Base-by-base conservation (phyloP, 2,888 invertebrate genomes). In the Watsonalla binaria region DNA sequence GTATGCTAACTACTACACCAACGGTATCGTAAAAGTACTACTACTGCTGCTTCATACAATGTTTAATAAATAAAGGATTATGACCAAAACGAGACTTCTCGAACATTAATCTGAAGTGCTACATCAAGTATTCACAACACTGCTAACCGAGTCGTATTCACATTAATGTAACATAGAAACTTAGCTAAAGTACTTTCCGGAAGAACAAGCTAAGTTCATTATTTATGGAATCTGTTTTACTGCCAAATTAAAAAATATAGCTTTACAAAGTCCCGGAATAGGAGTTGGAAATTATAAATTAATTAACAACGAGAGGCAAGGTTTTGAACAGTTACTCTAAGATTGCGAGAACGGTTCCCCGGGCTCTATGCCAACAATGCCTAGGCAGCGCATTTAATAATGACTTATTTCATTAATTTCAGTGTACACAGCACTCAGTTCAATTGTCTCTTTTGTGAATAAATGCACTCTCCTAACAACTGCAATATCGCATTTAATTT, bases 271-370 rank as follows among this genome's bases (percentile, higher is more conserved):
- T 59, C 53, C 46, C 39, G 65, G 63, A 72, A 76, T 73, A 75
- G 70, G 72, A 82, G 74, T 80, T 79, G 78, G 80, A 81, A 84
- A 81, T 84, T 80, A 80, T 83, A 82, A 85, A 87, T 85, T 86
- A 86, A 86, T 87, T 84, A 85, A 85, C 82, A 86, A 79, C 75
- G 79, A 79, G 73, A 72, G 66, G 72, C 73, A 72, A 68, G 70
- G 72, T 73, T 69, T 76, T 74, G 73, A 71, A 79, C 82, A 84
- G 84, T 83, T 82, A 81, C 63, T 79, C 76, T 72, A 79, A 82
- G 84, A 84, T 80, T 78, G 78, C 74, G 70, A 66, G 67, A 70
- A 68, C 72, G 76, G 79, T 78, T 78, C 68, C 61, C 65, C 73
- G 80, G 85, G 86, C 85, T 72, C 61, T 55, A 59, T 81, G 86